A percentile compares a stretch with the other conserved stretches of the same genome.
Evolutionary conservation across 2,797 vertebrate genomes (phyloP).

Genomic region (Epinephelus malabaricus): DNA sequence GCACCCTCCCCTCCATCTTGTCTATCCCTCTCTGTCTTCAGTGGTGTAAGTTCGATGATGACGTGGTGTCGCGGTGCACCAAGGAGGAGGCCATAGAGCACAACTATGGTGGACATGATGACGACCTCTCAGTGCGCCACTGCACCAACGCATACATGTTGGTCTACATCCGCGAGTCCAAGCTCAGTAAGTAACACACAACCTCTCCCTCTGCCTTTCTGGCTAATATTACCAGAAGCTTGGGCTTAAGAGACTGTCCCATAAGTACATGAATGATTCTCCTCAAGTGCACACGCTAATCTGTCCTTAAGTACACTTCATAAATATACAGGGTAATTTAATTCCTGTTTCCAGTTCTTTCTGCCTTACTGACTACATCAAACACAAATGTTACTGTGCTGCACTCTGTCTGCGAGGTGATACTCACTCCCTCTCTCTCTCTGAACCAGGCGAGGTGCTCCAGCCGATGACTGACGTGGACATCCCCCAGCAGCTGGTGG

Average conservation of each 20-base stretch:
- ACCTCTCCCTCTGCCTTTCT: not conserved
- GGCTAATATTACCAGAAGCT: not conserved
- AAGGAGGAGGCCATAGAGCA: conserved; percentile 99
- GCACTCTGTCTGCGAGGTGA: not conserved
- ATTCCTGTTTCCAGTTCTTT: not conserved
- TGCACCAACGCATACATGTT: conserved; percentile 99
- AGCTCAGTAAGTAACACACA: conserved; percentile 90
- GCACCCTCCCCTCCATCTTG: not conserved
- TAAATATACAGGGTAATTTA: not conserved
- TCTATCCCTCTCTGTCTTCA: conserved; percentile 55
- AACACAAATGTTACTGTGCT: not conserved
- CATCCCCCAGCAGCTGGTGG: conserved; percentile 98
- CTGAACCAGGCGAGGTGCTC: conserved; percentile 92
- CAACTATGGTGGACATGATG: conserved; percentile 98
- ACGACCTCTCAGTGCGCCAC: conserved; percentile 97
- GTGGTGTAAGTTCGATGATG: conserved; percentile 99
- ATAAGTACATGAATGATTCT: not conserved
- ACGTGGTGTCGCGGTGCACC: conserved; percentile 97
- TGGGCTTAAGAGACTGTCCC: not conserved
- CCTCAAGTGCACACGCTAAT: not conserved
- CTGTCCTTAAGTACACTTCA: not conserved
- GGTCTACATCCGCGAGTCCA: conserved; percentile 98
- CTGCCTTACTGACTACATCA: not conserved
- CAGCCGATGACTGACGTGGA: conserved; percentile 96
- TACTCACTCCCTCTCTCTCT: not conserved